These are phyloP conservation scores for Sarcophaga peregrina DNA, from an alignment of 1,140 invertebrate species.

Conservation along the genomic window DNA sequence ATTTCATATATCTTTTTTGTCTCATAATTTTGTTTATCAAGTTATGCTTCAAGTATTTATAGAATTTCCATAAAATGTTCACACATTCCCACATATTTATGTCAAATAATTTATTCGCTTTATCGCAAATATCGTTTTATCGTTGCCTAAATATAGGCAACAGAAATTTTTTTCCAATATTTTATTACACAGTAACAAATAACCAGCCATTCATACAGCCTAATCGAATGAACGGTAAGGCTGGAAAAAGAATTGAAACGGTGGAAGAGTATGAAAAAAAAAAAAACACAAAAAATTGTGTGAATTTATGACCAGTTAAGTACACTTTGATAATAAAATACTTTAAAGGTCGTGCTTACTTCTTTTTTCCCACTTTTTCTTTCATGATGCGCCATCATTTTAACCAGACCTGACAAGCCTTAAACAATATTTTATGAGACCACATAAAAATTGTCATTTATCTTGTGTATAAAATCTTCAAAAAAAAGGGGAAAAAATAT, in stretches of 20 bases:
- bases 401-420: not conserved
- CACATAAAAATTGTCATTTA: conserved; percentile 25
- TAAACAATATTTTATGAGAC: conserved; percentile 22
- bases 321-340: conserved; percentile 12
- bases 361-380: not conserved
- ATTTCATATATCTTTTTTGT: not conserved
- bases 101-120: not conserved
- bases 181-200: no score
- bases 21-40: not conserved
- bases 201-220: no score
- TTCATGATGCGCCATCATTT: no score
- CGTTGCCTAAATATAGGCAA: not conserved
- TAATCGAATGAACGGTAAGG: no score
- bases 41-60: not conserved
- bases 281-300: not conserved
- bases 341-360: not conserved
- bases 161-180: no score
- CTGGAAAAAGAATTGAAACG: no score
- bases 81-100: conserved; percentile 10
- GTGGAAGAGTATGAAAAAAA: no score
- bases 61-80: not conserved
- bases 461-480: not conserved
- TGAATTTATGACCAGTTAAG: conserved; percentile 10
- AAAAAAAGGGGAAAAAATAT: not conserved
- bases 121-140: not conserved